Percentiles rank a stretch among this genome's conserved stretches.
These are phyloP conservation scores for Drosophila asahinai DNA, from an alignment of 1,140 invertebrate species.

Conservation along the genomic window DNA sequence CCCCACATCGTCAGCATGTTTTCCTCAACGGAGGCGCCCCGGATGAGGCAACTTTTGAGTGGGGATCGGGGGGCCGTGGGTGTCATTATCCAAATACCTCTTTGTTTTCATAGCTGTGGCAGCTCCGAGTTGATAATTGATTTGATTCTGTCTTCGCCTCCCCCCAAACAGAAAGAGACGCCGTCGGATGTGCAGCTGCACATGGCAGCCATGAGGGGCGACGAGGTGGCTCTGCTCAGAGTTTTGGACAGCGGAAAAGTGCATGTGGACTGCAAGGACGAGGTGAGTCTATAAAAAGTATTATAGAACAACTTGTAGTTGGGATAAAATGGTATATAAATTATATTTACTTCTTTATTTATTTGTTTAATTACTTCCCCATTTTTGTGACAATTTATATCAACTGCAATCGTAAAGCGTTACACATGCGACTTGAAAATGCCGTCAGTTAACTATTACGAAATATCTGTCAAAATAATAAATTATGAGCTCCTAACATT, in stretches of 20 bases:
- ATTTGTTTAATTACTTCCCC: background rate
- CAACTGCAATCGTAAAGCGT: slow-evolving; percentile 31
- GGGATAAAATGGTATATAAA: background rate
- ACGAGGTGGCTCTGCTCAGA: slow-evolving; percentile 90
- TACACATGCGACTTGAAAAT: slow-evolving; percentile 41
- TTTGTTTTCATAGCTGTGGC: slow-evolving; percentile 57
- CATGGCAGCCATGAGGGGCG: slow-evolving; percentile 93
- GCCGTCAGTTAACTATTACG: slow-evolving; percentile 47
- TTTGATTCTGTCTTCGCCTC: slow-evolving; percentile 48
- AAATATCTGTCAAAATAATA: slow-evolving; percentile 35
- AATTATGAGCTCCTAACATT: slow-evolving; percentile 4
- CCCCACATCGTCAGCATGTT: slow-evolving; percentile 17
- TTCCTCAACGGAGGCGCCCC: slow-evolving; percentile 23
- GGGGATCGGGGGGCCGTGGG: slow-evolving; percentile 8
- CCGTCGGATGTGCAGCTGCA: slow-evolving; percentile 96
- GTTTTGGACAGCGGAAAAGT: slow-evolving; percentile 96
- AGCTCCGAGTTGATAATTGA: slow-evolving; percentile 58
- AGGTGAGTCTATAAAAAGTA: slow-evolving; percentile 87
- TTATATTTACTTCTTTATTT: background rate
- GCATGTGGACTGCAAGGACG: slow-evolving; percentile 96
- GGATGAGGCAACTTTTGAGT: slow-evolving; percentile 9
- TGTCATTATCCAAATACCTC: slow-evolving; percentile 52
- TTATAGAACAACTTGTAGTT: background rate
- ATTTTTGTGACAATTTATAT: slow-evolving; percentile 24
- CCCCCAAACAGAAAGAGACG: slow-evolving; percentile 92